Conservation (phyloP, 2,888 invertebrate species). For the Chymomyza caudatula region DNA sequence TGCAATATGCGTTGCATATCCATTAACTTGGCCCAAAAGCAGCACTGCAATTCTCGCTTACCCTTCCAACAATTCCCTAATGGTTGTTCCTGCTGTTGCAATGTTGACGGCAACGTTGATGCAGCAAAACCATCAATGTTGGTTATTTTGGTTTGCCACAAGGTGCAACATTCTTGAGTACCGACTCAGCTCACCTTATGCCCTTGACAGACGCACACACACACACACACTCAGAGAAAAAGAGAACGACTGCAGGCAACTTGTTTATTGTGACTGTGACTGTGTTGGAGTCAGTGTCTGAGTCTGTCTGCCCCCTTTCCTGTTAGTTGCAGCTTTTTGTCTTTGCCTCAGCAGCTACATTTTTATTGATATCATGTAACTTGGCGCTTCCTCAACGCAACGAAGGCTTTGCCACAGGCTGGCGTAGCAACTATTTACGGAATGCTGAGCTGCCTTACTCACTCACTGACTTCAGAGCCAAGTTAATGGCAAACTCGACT, state of each 20-base stretch:
- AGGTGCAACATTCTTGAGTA: conserved; percentile 39
- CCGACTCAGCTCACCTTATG: neutral
- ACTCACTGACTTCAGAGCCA: conserved; percentile 12
- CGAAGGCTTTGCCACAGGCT: too few relatives aligned
- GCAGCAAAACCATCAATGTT: conserved; percentile 14
- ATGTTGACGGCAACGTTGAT: conserved; percentile 23
- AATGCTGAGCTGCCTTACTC: conserved; percentile 42
- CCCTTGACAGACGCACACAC: neutral
- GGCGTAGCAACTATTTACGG: conserved; percentile 51
- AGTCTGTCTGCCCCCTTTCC: neutral
- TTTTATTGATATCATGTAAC: conserved; percentile 59
- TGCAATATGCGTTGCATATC: conserved; percentile 43
- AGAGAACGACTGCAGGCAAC: neutral
- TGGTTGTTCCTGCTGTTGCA: neutral
- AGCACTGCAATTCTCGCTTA: neutral
- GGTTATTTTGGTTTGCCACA: conserved; percentile 13
- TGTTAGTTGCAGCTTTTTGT: neutral
- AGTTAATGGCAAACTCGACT: conserved; percentile 59
- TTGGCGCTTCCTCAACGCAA: conserved; percentile 44
- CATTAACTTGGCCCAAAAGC: conserved; percentile 40
- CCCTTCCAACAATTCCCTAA: neutral
- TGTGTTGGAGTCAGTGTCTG: neutral
- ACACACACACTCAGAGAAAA: neutral
- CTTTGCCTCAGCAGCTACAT: conserved; percentile 19
- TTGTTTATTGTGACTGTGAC: neutral